Base-by-base conservation (phyloP, 2,888 invertebrate species). In the Folsomia manolachei region DNA sequence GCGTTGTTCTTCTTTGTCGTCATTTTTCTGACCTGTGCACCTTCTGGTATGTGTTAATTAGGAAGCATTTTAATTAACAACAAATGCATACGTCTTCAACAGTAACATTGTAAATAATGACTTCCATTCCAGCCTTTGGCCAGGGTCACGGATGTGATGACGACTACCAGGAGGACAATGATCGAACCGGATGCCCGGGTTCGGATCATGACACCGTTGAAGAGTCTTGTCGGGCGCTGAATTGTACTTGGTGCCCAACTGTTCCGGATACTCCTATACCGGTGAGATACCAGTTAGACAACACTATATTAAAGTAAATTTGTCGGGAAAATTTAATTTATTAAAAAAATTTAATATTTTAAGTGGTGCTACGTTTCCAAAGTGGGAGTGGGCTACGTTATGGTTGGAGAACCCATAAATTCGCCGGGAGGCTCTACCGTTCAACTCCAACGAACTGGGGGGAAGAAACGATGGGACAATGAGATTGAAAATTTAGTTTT, bases 381-480 rank as follows among this genome's bases (percentile, higher is more conserved):
- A n/a, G 67, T 67, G 39, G 24, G 53, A 2, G 63, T 27, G 19
- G 69, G 72, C 4, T 72, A 72, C 24, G 26, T 24, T 7, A 72
- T 72, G 72, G 70, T 70, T 0, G 72, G 72, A n/a, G 65, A 70
- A 51, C 69, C 72, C 7, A 66, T 70, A 14, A 39, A 61, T n/a
- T 70, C 65, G 19, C 52, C 67, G 19, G 56, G 60, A 19, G 64
- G 72, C 1, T 19, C 24, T 26, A 2, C 1, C 1, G 67, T 67
- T 18, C 11, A 24, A 25, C 67, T 67, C 26, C 24, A n/a, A 24
- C 24, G 60, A n/a, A 2, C 53, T 7, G 56, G 2, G 11, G 25
- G 60, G 9, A 14, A 11, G 11, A 26, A 19, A 11, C 53, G 67
- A 26, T 67, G 67, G 67, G 67, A 67, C 27, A 67, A 67, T 26